Evolutionary conservation across 2,797 vertebrate species (phyloP).

Genomic region (Parauchenoglanis ngamensis): DNA sequence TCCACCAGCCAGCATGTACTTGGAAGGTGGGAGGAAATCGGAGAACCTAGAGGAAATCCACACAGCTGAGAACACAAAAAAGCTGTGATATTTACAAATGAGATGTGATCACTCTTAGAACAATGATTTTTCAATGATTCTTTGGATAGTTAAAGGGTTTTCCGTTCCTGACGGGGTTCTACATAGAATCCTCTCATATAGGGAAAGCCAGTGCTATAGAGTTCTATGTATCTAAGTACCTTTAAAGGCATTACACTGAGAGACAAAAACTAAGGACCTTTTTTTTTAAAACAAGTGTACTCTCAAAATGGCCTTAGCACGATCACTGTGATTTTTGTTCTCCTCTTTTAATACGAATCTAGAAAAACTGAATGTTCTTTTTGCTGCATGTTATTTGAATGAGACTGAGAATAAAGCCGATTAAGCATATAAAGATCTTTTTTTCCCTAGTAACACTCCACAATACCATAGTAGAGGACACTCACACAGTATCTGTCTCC

Average conservation of each 20-base stretch:
- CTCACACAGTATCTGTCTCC: not conserved
- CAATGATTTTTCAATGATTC: not conserved
- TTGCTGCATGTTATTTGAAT: not conserved
- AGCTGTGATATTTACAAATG: not conserved
- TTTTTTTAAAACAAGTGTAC: not conserved
- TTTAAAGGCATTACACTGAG: no score
- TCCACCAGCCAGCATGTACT: not conserved
- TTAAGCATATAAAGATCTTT: not conserved
- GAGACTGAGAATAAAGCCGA: not conserved
- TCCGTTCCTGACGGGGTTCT: not conserved
- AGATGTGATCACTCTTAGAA: not conserved
- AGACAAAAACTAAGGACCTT: not conserved
- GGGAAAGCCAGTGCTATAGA: not conserved
- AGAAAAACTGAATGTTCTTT: not conserved
- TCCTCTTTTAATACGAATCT: not conserved
- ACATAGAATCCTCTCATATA: not conserved
- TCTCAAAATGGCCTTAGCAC: not conserved
- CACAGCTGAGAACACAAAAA: not conserved
- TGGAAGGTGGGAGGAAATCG: not conserved
- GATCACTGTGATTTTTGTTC: not conserved
- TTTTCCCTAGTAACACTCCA: conserved; percentile 7
- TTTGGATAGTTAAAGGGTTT: not conserved
- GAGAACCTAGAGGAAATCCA: not conserved
- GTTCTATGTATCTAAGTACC: not conserved
- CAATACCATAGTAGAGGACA: not conserved